Evolutionary conservation across 2,113 vertebrate species (phyloP), one percentile per base, ranked within the genome.

Genomic region (Gymnobelideus leadbeateri): DNA sequence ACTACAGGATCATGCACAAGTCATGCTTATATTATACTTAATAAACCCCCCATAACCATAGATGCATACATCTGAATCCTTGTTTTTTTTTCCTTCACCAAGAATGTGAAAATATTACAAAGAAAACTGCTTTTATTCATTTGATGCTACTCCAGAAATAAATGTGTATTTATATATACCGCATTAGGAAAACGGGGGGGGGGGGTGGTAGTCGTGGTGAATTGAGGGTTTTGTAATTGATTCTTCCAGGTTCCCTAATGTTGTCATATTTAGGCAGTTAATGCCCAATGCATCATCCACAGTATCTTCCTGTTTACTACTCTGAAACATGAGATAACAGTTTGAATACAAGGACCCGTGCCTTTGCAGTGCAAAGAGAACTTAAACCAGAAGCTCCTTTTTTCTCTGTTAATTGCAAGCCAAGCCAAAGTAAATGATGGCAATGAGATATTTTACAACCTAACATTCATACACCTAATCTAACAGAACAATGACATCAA

Each of bases 391-490:
- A 96, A 94, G 14, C 61, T 95, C 2, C 3, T 61, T 93, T 95
- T 95, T 51, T 37, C 50, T 37, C 92, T 93, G 93, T 97, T 91
- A 97, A 91, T 90, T 51, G 94, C 52, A 93, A n/a, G 95, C 55
- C 92, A 31, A 93, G 47, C 31, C 51, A 96, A 95, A 96, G 90
- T 50, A 50, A 94, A 91, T 89, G 89, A 94, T 91, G 92, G 68
- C 89, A 97, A 53, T 23, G 55, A 96, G 50, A 50, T 24, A 68
- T 96, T 90, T 31, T 77, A 47, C 91, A 91, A 96, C 90, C 61
- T 93, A 95, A 91, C n/a, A 95, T 93, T 53, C 26, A 54, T 50
- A 54, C 1, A 37, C 90, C 91, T 96, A 92, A 57, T 97, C 55
- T 96, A 95, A 49, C 91, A 96, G 89, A 92, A 95, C 55, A 14